Evolutionary conservation across 2,113 vertebrate species (phyloP), one percentile per base, ranked within the genome.

Genomic region (Tylochromis polylepis): DNA sequence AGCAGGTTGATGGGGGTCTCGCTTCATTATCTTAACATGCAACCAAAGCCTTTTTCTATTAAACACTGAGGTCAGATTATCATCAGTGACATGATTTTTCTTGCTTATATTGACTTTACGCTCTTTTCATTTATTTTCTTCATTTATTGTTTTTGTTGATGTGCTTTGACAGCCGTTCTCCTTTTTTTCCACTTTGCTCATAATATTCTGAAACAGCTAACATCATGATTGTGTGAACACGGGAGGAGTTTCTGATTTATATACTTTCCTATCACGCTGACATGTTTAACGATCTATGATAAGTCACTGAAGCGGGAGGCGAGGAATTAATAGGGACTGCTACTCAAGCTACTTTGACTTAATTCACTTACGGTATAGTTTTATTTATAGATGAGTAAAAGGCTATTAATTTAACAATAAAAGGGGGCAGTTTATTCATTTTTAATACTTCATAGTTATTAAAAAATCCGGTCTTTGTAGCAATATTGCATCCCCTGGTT

Each of bases 21-120:
- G 53, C 34, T 77, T 93, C 88, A 92, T 96, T 90, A 92, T 86
- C 79, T 75, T 80, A 43, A 67, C 62, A 58, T 59, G 83, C 59
- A 91, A 43, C 86, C 83, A 79, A 67, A 85, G 87, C 85, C 31
- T 27, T 27, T 77, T 55, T 55, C 51, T 27, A 20, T 34, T 31
- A 81, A 65, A 78, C 22, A 6, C 2, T n/a, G 46, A 75, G 41
- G 80, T 88, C 59, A 79, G 57, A 81, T 36, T 55, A 2, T 8
- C 8, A 46, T 55, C 27, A 70, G 38, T 27, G 0, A 2, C 46
- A 0, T 77, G 46, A 34, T 77, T 53, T 77, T 53, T 77, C 27
- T 5, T 0, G 46, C 11, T 77, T 31, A 53, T 77, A 29, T 29
- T 77, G 24, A 51, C 6, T 77, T 49, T 0, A 8, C 1, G 24